Evolutionary conservation across 2,888 invertebrate genomes (phyloP).

Genomic region (Phyllotreta cruciferae): DNA sequence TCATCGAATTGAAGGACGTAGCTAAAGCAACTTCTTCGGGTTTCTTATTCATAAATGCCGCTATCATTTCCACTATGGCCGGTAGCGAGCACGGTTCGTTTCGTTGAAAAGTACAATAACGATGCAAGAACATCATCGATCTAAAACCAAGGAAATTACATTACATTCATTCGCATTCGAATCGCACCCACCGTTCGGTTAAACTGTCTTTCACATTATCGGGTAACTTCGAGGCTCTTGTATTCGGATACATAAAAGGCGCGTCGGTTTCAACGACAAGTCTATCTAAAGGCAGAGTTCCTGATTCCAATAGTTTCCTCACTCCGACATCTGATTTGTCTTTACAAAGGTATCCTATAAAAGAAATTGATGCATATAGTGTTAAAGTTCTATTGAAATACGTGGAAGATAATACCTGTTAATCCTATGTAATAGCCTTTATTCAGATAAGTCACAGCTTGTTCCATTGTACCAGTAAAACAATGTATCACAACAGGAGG

Average conservation of each 20-base stretch:
- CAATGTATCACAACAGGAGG: constrained; percentile 91
- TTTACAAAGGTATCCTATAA: constrained; percentile 81
- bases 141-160: constrained; percentile 57
- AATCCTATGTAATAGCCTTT: constrained; percentile 86
- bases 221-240: constrained; percentile 90
- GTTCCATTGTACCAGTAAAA: constrained; percentile 87
- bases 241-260: constrained; percentile 96
- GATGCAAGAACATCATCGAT: constrained; percentile 81
- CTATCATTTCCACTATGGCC: constrained; percentile 91
- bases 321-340: constrained; percentile 93
- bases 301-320: constrained; percentile 80
- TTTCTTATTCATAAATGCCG: constrained; percentile 86
- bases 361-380: constrained; percentile 14
- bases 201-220: constrained; percentile 85
- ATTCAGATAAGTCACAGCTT: constrained; percentile 83
- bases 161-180: not conserved
- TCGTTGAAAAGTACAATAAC: constrained; percentile 94
- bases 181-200: constrained; percentile 73
- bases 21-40: constrained; percentile 91
- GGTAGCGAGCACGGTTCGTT: constrained; percentile 96
- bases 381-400: not conserved
- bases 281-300: constrained; percentile 81
- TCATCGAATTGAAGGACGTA: constrained; percentile 90
- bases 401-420: constrained; percentile 66
- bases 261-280: constrained; percentile 92